Percentiles rank a stretch among this genome's conserved stretches.
Conservation (phyloP, 1,140 invertebrate species). For the Caenorhabditis briggsae region DNA sequence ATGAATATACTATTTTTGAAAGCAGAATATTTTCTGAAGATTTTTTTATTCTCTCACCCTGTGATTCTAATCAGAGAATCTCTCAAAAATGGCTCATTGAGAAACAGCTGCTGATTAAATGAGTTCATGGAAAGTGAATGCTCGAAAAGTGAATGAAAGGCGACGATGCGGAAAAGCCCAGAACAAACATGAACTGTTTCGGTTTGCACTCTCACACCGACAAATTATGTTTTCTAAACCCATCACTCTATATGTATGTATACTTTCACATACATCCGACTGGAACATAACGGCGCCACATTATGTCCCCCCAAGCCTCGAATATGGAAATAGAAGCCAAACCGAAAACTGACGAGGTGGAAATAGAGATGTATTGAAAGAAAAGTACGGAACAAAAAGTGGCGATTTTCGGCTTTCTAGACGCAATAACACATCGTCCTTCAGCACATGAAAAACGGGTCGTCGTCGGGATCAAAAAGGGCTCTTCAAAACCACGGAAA, state of each 20-base stretch:
- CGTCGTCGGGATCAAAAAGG: conserved; percentile 34
- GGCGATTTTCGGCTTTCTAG: conserved; percentile 39
- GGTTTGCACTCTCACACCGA: conserved; percentile 42
- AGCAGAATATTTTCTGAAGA: background rate
- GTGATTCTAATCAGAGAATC: no score
- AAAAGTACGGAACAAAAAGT: conserved; percentile 16
- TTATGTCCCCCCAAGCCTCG: conserved; percentile 5
- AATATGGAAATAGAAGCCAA: conserved; percentile 30
- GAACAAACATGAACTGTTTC: conserved; percentile 45
- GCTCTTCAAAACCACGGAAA: conserved; percentile 24
- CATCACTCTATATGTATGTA: background rate
- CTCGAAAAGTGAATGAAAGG: conserved; percentile 16
- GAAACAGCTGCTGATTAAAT: background rate
- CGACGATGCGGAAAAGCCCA: conserved; percentile 46
- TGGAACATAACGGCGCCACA: conserved; percentile 49
- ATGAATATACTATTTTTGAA: background rate
- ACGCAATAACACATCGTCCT: background rate
- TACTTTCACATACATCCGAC: conserved; percentile 1
- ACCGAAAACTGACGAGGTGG: conserved; percentile 25
- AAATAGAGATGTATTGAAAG: conserved; percentile 16
- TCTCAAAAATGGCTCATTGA: background rate
- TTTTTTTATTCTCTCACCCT: no score
- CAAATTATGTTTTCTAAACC: conserved; percentile 10
- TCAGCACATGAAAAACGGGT: background rate
- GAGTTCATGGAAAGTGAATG: conserved; percentile 24